Evolutionary conservation across 1,140 invertebrate genomes (phyloP).

Genomic region (Drosophila asahinai): DNA sequence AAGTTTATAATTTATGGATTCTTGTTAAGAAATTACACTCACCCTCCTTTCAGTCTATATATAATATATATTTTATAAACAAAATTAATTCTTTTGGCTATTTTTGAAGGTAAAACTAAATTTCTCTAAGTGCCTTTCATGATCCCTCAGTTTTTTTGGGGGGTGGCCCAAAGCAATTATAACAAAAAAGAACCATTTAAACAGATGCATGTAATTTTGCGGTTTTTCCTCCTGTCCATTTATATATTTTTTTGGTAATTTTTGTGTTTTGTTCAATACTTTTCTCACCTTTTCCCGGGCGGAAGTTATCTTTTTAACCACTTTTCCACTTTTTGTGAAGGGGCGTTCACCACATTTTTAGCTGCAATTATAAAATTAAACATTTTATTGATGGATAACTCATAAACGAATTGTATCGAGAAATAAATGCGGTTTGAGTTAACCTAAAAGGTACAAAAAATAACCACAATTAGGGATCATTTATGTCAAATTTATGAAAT

Average conservation of each 20-base stretch:
- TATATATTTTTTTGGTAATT: constrained; percentile 3
- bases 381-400: constrained; percentile 57
- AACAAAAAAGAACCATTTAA: constrained; percentile 53
- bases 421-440: constrained; percentile 52
- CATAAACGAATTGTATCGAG: constrained; percentile 21
- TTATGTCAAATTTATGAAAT: constrained; percentile 45
- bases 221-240: constrained; percentile 40
- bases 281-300: constrained; percentile 70
- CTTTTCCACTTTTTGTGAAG: constrained; percentile 32
- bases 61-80: background rate
- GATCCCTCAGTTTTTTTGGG: constrained; percentile 3
- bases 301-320: constrained; percentile 17
- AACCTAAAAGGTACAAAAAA: constrained; percentile 30
- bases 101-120: background rate
- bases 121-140: background rate
- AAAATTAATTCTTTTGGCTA: background rate
- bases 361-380: constrained; percentile 56
- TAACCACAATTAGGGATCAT: constrained; percentile 65
- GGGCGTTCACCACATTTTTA: constrained; percentile 26
- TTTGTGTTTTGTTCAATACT: constrained; percentile 57
- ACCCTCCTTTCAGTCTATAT: too few relatives aligned
- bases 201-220: constrained; percentile 75
- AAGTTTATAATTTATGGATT: too few relatives aligned
- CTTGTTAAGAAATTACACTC: too few relatives aligned
- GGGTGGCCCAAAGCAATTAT: constrained; percentile 47